Evolutionary conservation across 2,888 invertebrate genomes (phyloP).

Genomic region (Agrochola lota): DNA sequence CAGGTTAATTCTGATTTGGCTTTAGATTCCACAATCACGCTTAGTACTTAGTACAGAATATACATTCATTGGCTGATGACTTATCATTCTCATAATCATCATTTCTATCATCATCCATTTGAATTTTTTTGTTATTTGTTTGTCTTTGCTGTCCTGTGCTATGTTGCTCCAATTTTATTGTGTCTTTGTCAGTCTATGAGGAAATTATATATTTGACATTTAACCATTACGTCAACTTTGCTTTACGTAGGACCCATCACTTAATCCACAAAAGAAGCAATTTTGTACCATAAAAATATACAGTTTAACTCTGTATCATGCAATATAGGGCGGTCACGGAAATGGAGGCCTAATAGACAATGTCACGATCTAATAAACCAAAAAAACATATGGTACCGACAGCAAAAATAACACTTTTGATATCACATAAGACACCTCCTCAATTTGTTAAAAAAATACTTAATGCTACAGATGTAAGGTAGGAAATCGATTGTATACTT

Average conservation of each 20-base stretch:
- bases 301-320: slow-evolving; percentile 6
- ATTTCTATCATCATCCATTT: not conserved
- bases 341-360: slow-evolving; percentile 31
- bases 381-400: slow-evolving; percentile 31
- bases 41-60: not conserved
- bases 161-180: not conserved
- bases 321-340: slow-evolving; percentile 44
- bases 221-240: slow-evolving; percentile 1
- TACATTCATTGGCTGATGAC: not conserved
- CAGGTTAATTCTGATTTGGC: not conserved
- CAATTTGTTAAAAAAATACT: slow-evolving; percentile 32
- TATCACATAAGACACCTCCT: slow-evolving; percentile 38
- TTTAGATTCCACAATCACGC: not conserved
- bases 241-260: not conserved
- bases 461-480: slow-evolving; percentile 30
- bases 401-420: slow-evolving; percentile 46
- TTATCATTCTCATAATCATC: not conserved
- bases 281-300: not conserved
- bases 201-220: not conserved
- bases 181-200: not conserved
- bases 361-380: slow-evolving; percentile 52
- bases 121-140: not conserved
- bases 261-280: slow-evolving; percentile 11
- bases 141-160: not conserved
- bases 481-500: slow-evolving; percentile 42